Evolutionary conservation across 2,797 vertebrate genomes (phyloP), one percentile per base, ranked within the genome.

Genomic region (Miichthys miiuy): DNA sequence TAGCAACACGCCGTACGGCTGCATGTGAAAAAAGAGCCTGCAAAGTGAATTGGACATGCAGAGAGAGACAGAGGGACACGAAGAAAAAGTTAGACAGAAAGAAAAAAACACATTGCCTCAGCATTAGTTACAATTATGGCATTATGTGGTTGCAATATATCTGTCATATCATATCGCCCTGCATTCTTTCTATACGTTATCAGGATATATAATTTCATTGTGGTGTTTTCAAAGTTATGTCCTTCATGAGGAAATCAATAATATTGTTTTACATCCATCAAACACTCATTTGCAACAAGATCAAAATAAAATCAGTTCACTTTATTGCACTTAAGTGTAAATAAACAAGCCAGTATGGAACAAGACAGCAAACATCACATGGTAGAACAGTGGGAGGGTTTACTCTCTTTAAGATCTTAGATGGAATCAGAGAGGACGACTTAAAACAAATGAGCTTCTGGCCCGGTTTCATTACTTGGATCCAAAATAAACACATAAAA

Each of bases 381-480:
- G 2, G 16, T 21, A 62, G 42, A 41, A 69, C 0, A 0, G 42
- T 58, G 7, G 5, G 7, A 56, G 17, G 51, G 17, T 47, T 41
- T 51, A 30, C 20, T 67, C 55, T 83, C 25, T 57, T 68, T 56
- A 75, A 44, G 27, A 69, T 65, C 12, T 60, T 30, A 30, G 38
- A 75, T 23, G 46, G 38, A 81, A 70, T 74, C 62, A 44, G 16
- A 77, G 51, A 72, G 42, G 47, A 73, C 2, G 6, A 68, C 48
- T 82, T 56, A 63, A 72, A 81, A 65, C 50, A 72, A 79, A 75
- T 68, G 61, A 79, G 71, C 12, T 63, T 50, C 23, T 75, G 63
- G 46, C 42, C n/a, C 4, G 48, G 18, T 65, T 77, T 68, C n/a
- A 77, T 77, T 52, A 52, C 30, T 69, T 63, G 17, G 56, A 61